Conservation (phyloP, 2,797 vertebrate genomes). For the Paedocypris micromegethes region DNA sequence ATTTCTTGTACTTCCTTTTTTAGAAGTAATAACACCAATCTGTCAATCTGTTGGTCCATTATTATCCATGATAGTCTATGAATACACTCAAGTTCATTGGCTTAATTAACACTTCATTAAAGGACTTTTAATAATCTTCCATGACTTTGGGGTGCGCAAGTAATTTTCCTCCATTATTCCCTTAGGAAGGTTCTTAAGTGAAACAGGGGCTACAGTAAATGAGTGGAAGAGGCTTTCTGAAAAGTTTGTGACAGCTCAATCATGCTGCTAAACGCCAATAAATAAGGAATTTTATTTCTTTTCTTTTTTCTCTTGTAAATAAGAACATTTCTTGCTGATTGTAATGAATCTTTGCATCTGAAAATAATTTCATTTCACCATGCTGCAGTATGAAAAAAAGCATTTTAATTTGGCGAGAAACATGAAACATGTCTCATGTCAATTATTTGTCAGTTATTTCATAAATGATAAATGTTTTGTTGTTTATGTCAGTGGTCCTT, state of each 20-base stretch:
- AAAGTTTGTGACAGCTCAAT: slow-evolving; percentile 6
- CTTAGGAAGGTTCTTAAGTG: slow-evolving; percentile 23
- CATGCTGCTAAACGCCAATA: neutral
- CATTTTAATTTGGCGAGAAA: too few species aligned
- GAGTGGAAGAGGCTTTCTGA: neutral
- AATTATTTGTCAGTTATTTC: too few species aligned
- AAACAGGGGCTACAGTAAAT: slow-evolving; percentile 18
- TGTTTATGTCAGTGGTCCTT: too few species aligned
- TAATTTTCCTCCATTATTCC: slow-evolving; percentile 34
- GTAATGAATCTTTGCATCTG: too few species aligned
- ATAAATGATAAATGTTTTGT: too few species aligned
- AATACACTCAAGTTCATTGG: slow-evolving; percentile 37
- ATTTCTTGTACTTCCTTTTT: slow-evolving; percentile 27
- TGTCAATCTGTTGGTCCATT: slow-evolving; percentile 43
- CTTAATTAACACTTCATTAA: slow-evolving; percentile 47
- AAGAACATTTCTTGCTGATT: too few species aligned
- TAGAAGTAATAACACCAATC: slow-evolving; percentile 42
- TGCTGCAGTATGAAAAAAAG: too few species aligned
- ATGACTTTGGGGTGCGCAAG: slow-evolving; percentile 41
- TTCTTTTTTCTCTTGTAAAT: too few species aligned
- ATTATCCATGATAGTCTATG: slow-evolving; percentile 24
- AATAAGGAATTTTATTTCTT: too few species aligned
- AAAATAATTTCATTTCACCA: too few species aligned
- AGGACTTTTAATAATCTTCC: slow-evolving; percentile 40
- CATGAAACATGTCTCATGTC: too few species aligned